Conservation (phyloP, 2,888 invertebrate genomes). For the Microdon myrmicae region DNA sequence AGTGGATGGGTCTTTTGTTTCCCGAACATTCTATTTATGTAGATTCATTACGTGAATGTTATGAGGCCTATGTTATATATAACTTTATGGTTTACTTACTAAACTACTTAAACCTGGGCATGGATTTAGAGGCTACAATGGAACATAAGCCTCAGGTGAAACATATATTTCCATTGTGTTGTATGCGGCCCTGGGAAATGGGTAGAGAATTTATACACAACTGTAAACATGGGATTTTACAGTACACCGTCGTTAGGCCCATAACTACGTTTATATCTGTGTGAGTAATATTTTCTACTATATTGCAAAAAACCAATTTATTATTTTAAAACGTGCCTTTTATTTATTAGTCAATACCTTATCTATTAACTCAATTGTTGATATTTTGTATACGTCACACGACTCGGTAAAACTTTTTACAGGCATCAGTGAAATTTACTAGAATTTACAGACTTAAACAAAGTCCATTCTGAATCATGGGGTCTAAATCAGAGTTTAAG, state of each 20-base stretch:
- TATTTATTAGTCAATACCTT: too few species aligned
- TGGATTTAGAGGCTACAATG: constrained; percentile 84
- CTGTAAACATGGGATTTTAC: constrained; percentile 96
- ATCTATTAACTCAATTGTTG: too few species aligned
- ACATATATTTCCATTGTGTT: constrained; percentile 92
- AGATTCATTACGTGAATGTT: constrained; percentile 93
- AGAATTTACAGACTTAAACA: too few species aligned
- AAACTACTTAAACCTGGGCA: constrained; percentile 87
- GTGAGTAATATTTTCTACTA: constrained; percentile 70
- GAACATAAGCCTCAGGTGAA: constrained; percentile 84
- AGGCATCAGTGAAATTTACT: too few species aligned
- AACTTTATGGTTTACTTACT: constrained; percentile 96
- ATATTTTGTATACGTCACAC: too few species aligned
- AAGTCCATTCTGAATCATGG: too few species aligned
- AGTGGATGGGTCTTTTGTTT: constrained; percentile 79
- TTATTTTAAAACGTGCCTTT: too few species aligned
- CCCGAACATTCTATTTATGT: constrained; percentile 90
- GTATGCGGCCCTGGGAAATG: constrained; percentile 92
- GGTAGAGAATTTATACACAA: constrained; percentile 92
- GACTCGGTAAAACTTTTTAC: too few species aligned
- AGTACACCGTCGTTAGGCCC: constrained; percentile 92
- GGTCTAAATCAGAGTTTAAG: too few species aligned
- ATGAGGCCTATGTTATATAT: constrained; percentile 97
- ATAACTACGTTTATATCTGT: constrained; percentile 89
- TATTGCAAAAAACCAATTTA: too few species aligned